Percentiles rank a stretch among this genome's conserved stretches.
Conservation (phyloP, 2,888 invertebrate genomes). For the Sclerodermus sp. region DNA sequence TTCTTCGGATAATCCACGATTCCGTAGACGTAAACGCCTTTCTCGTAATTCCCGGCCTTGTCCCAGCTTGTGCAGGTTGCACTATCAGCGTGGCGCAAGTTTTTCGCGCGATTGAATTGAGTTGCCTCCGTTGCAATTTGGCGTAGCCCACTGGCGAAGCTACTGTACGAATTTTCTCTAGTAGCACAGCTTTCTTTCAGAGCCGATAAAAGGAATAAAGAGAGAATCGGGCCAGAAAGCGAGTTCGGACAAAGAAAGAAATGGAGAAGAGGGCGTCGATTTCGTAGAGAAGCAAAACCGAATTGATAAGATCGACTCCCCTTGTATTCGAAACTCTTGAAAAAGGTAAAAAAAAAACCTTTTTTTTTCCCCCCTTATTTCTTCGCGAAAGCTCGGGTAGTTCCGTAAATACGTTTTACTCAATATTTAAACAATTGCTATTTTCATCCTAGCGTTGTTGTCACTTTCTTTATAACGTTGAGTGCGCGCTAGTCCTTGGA, state of each 20-base stretch:
- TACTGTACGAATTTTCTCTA: conserved; percentile 27
- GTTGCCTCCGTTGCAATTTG: conserved; percentile 32
- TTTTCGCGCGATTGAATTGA: conserved; percentile 37
- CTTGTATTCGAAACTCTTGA: no score
- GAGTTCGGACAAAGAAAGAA: background rate
- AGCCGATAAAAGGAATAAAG: conserved; percentile 12
- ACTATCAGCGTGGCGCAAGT: conserved; percentile 13
- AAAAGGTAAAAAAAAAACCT: no score
- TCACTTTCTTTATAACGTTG: background rate
- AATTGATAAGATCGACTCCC: no score
- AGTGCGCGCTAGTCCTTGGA: conserved; percentile 23
- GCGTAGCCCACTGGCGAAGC: conserved; percentile 22
- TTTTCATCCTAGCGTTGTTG: background rate
- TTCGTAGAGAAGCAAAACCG: conserved; percentile 13
- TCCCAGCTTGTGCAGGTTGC: conserved; percentile 3
- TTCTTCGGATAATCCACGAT: conserved; percentile 29
- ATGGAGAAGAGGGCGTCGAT: background rate
- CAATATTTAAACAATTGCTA: background rate
- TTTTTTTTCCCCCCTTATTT: no score
- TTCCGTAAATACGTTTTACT: conserved; percentile 9
- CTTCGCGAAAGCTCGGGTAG: no score
- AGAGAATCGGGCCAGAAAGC: background rate
- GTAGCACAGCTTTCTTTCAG: conserved; percentile 24
- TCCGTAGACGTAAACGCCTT: conserved; percentile 12
- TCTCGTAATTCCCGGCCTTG: background rate